Evolutionary conservation across 2,888 invertebrate species (phyloP).

Genomic region (Catotricha subobsoleta): DNA sequence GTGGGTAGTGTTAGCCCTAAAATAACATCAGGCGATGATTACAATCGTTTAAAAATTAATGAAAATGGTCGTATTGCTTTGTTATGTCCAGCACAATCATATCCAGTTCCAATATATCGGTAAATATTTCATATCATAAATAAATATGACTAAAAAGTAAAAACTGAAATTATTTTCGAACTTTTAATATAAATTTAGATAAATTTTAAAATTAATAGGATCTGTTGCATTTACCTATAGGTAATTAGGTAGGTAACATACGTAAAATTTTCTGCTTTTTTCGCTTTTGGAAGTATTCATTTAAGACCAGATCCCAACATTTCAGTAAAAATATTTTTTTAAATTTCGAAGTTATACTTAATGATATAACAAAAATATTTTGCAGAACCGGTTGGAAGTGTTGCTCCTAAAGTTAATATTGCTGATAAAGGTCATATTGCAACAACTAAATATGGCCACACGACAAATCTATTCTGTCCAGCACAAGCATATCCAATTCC

Average conservation of each 20-base stretch:
- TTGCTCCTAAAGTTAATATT: conserved; percentile 44
- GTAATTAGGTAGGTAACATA: too few species aligned
- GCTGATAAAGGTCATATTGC: conserved; percentile 35
- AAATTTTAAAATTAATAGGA: too few species aligned
- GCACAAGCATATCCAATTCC: conserved; percentile 63
- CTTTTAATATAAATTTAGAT: too few species aligned
- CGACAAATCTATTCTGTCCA: conserved; percentile 39
- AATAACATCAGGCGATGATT: conserved; percentile 50
- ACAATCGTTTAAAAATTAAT: conserved; percentile 37
- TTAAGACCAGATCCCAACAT: conserved; percentile 51
- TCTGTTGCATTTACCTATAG: too few species aligned
- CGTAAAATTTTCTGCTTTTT: too few species aligned
- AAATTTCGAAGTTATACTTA: not conserved
- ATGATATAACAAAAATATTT: not conserved
- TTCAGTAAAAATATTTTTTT: conserved; percentile 37
- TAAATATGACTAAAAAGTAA: too few species aligned
- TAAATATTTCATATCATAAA: conserved; percentile 32
- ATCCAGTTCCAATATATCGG: conserved; percentile 55
- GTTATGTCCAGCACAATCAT: conserved; percentile 47
- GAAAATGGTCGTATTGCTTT: conserved; percentile 29
- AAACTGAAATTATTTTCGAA: not conserved
- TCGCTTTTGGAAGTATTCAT: too few species aligned
- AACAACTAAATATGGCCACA: not conserved
- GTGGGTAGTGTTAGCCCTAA: conserved; percentile 41
- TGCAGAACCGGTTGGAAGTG: conserved; percentile 38